phyloP scores from a whole-genome alignment of 2,888 invertebrate genomes.

The Phasia obesa region DNA sequence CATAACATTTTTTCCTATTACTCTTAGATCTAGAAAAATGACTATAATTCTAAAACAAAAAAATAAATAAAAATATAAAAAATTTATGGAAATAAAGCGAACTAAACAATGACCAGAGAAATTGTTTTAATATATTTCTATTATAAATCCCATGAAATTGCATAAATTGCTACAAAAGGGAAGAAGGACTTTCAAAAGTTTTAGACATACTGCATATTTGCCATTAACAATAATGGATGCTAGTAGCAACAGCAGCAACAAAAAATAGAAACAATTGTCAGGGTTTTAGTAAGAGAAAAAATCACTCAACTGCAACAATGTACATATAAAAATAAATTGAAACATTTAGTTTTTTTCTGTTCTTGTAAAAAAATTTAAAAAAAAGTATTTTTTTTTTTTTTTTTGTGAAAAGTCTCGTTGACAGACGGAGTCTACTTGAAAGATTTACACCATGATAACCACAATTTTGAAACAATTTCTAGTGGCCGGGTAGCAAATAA shows the following conservation, averaged over 20 bases:
- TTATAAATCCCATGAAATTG: slow-evolving; percentile 46
- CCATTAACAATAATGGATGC: slow-evolving; percentile 44
- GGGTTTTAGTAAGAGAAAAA: slow-evolving; percentile 10
- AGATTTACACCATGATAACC: slow-evolving; percentile 21
- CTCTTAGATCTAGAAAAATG: slow-evolving; percentile 17
- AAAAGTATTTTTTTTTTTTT: neutral
- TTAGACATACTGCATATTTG: slow-evolving; percentile 42
- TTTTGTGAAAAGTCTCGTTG: slow-evolving; percentile 31
- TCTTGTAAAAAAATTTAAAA: slow-evolving; percentile 1
- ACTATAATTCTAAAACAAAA: slow-evolving; percentile 22
- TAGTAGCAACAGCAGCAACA: slow-evolving; percentile 20
- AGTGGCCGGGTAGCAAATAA: neutral
- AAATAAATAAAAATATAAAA: slow-evolving; percentile 2
- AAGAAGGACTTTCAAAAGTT: slow-evolving; percentile 7
- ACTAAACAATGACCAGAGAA: slow-evolving; percentile 35
- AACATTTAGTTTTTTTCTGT: slow-evolving; percentile 17
- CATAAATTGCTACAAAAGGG: slow-evolving; percentile 17
- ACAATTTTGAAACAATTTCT: slow-evolving; percentile 15
- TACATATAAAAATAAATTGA: slow-evolving; percentile 44
- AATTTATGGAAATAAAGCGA: slow-evolving; percentile 24
- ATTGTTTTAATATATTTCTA: slow-evolving; percentile 27
- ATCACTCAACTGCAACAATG: slow-evolving; percentile 40
- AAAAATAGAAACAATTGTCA: slow-evolving; percentile 42
- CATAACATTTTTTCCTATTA: slow-evolving; percentile 9
- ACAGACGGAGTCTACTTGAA: slow-evolving; percentile 19